Percentiles rank a stretch among this genome's conserved stretches.
Evolutionary conservation across 2,797 vertebrate species (phyloP).

Genomic region (Falco cherrug): DNA sequence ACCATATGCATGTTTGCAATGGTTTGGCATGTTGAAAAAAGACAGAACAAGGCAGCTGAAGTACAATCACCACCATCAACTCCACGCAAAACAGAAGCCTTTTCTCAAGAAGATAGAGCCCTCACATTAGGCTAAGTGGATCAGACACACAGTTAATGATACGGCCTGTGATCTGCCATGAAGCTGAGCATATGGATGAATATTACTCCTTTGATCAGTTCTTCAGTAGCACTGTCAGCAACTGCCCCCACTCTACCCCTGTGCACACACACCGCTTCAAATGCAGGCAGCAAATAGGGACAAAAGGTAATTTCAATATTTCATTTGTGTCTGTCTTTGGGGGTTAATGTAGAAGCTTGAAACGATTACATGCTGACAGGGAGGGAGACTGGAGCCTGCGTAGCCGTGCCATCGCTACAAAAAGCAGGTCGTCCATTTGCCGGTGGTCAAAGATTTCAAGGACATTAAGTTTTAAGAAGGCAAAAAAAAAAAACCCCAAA

Average conservation of each 20-base stretch:
- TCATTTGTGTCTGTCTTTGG: constrained; percentile 49
- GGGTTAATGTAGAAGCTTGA: constrained; percentile 60
- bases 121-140: constrained; percentile 28
- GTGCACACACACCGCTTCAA: not conserved
- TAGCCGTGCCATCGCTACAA: constrained; percentile 20
- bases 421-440: constrained; percentile 56
- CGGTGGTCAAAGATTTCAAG: constrained; percentile 51
- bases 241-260: not conserved
- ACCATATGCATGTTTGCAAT: not conserved
- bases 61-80: not conserved
- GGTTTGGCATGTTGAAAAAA: not conserved
- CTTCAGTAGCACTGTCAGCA: not conserved
- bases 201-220: constrained; percentile 51
- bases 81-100: not conserved
- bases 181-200: not conserved
- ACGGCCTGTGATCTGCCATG: not conserved
- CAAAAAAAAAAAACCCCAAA: constrained; percentile 35
- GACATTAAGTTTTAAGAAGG: constrained; percentile 66
- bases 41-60: not conserved
- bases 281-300: not conserved
- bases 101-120: constrained; percentile 20
- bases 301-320: constrained; percentile 75
- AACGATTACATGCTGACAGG: constrained; percentile 47
- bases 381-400: not conserved
- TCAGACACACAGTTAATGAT: constrained; percentile 40